Evolutionary conservation across 2,888 invertebrate genomes (phyloP), one percentile per base, ranked within the genome.

Genomic region (Tenthredo livida): DNA sequence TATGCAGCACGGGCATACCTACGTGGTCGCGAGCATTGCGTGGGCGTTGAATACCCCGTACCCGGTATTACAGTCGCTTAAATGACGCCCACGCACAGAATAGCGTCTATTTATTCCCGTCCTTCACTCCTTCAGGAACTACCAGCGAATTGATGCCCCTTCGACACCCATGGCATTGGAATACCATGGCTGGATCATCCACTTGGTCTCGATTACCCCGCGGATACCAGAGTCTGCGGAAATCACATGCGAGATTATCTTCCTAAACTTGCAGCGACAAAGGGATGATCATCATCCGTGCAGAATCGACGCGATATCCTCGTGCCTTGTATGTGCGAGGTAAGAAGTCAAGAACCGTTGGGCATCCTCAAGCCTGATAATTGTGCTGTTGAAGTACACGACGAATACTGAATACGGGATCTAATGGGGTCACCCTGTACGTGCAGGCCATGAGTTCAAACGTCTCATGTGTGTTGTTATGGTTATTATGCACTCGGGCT

Each of bases 11-110:
- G 21, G 2, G 9, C 75, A 12, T 43, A 37, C 40, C 50, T 50
- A 37, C 33, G 37, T 61, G 54, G 80, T 40, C 9, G 80, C 15
- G 58, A 37, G 5, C 37, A 77, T 80, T 29, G 58, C 58, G 80
- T 80, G 61, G 80, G 80, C 17, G 80, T 58, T 58, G 61, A 80
- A 80, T 80, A 61, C 61, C 40, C 40, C 61, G n/a, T 40, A 37
- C 12, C 40, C 12, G 80, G 61, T 40, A 80, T 80, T 58, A 61
- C 58, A 61, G 61, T 80, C 80, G 80, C 80, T 80, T 80, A 80
- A 80, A 80, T 61, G 80, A 80, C 80, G 17, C 80, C 80, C 80
- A 80, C 80, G 33, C 25, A 7, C 17, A 21, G 21, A 73, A 54
- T 6, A 50, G 29, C 29, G 54, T 77, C n/a, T 77, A 17, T 77